Evolutionary conservation across 2,797 vertebrate species (phyloP).

Genomic region (Anomalospiza imberbis): DNA sequence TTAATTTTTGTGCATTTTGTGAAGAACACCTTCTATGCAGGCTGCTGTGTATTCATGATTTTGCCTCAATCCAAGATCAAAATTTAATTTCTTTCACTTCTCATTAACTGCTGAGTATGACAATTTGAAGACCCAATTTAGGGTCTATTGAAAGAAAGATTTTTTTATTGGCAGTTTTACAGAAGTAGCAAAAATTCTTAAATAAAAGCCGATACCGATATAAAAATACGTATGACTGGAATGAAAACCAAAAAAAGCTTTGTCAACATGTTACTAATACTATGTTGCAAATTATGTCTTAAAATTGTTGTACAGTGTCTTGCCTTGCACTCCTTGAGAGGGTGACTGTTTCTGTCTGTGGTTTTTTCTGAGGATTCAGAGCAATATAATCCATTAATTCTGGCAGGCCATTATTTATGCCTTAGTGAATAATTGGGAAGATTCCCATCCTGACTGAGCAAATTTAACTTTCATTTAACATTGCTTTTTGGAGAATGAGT

Average conservation of each 20-base stretch:
- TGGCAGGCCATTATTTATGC: not conserved
- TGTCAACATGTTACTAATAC: not conserved
- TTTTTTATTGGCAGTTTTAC: constrained; percentile 42
- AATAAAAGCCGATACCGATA: not conserved
- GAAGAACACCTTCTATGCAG: not conserved
- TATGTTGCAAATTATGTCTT: not conserved
- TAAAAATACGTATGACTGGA: not conserved
- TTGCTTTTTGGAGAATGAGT: not conserved
- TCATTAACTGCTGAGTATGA: constrained; percentile 23
- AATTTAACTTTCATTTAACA: not conserved
- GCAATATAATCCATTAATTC: not conserved
- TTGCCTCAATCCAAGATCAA: constrained; percentile 21
- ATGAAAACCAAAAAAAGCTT: not conserved
- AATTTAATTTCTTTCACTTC: constrained; percentile 31
- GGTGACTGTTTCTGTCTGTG: not conserved
- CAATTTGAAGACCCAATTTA: constrained; percentile 27
- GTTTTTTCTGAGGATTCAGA: not conserved
- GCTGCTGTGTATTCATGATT: not conserved
- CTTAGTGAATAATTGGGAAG: not conserved
- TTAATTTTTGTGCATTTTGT: not conserved
- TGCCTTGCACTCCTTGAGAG: not conserved
- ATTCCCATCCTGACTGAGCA: not conserved
- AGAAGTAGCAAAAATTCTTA: not conserved
- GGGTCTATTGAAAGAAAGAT: constrained; percentile 25
- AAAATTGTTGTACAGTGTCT: not conserved